Evolutionary conservation across 1,140 invertebrate species (phyloP).

Genomic region (Orius insidiosus): DNA sequence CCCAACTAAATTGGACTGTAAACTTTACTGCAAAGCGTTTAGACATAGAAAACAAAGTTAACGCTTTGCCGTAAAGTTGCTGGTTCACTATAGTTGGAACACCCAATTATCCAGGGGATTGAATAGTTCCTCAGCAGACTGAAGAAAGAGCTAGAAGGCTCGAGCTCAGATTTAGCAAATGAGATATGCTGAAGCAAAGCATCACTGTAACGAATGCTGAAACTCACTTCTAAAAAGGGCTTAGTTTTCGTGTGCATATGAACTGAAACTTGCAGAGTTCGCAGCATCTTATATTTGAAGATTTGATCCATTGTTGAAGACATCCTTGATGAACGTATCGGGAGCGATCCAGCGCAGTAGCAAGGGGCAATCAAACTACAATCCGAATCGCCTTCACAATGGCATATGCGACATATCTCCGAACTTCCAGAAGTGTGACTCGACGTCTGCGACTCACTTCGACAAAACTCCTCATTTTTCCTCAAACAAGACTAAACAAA

Average conservation of each 20-base stretch:
- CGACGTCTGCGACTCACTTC: slow-evolving; percentile 42
- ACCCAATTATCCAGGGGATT: no score
- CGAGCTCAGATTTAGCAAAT: no score
- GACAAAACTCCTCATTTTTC: slow-evolving; percentile 27
- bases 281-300: slow-evolving; percentile 81
- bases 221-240: slow-evolving; percentile 31
- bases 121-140: no score
- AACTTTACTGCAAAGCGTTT: not conserved
- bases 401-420: slow-evolving; percentile 58
- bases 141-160: no score
- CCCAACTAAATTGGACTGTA: not conserved
- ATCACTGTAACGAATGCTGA: no score
- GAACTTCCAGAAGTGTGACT: slow-evolving; percentile 36
- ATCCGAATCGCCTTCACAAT: slow-evolving; percentile 70
- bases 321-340: slow-evolving; percentile 88
- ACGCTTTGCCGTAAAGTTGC: not conserved
- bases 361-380: slow-evolving; percentile 79
- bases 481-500: not conserved
- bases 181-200: no score
- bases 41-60: not conserved
- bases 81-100: no score
- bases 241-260: slow-evolving; percentile 94
- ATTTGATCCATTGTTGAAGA: slow-evolving; percentile 91
- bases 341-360: slow-evolving; percentile 74
- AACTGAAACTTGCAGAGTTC: slow-evolving; percentile 95